phyloP scores from a whole-genome alignment of 2,113 vertebrate genomes.

The Rhizomys pruinosus region DNA sequence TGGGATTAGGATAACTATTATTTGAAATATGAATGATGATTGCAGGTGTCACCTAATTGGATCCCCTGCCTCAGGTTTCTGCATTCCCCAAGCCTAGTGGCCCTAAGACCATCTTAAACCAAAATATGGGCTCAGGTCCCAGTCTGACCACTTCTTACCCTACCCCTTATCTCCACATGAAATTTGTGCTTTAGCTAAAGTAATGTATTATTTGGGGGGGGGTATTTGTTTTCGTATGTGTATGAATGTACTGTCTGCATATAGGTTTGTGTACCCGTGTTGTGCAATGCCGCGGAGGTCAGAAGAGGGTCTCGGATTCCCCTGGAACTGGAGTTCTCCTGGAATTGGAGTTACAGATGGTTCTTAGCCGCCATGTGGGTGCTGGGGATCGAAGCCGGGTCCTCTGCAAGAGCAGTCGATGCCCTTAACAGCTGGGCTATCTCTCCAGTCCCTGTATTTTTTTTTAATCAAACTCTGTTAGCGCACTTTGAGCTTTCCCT shows the following conservation, averaged over 20 bases:
- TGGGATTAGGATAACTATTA: conserved; percentile 17
- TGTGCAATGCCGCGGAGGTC: no score
- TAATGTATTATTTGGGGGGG: not conserved
- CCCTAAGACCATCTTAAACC: conserved; percentile 20
- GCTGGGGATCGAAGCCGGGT: no score
- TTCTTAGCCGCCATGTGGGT: no score
- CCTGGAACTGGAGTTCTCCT: no score
- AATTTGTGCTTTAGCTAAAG: not conserved
- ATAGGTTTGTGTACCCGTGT: no score
- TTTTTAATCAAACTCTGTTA: not conserved
- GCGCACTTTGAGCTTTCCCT: not conserved
- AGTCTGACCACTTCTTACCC: not conserved
- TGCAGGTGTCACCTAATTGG: not conserved
- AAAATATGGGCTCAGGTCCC: conserved; percentile 17
- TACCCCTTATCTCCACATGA: not conserved
- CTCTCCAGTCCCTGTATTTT: no score
- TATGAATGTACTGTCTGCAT: no score
- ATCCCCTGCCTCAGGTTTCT: conserved; percentile 32
- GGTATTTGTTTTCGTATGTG: no score
- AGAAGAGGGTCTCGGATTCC: no score
- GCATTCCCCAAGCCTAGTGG: not conserved
- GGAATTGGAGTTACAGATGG: no score
- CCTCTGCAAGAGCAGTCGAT: no score
- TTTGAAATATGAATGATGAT: conserved; percentile 17
- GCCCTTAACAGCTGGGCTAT: no score